These are phyloP conservation scores for Leptinotarsa lineolata DNA, from an alignment of 1,140 invertebrate genomes.

Conservation along the genomic window DNA sequence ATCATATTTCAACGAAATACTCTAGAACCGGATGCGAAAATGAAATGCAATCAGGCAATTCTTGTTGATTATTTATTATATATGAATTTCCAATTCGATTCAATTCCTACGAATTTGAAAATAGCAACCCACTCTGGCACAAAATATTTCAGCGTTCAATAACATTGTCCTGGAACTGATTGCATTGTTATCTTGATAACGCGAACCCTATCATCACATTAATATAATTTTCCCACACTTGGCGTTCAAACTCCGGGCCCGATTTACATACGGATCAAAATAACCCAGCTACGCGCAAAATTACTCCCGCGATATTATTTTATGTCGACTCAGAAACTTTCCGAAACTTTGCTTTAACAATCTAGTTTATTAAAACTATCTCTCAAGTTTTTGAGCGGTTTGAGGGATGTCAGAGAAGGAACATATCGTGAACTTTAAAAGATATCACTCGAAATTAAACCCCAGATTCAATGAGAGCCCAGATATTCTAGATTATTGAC, in stretches of 20 bases:
- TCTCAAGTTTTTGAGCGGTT: not conserved
- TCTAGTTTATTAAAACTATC: constrained; percentile 22
- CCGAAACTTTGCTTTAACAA: constrained; percentile 19
- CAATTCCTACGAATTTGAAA: no score
- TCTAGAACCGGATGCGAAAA: no score
- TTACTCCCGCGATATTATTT: constrained; percentile 17
- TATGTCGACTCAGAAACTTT: constrained; percentile 17
- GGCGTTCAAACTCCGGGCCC: not conserved
- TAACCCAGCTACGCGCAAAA: constrained; percentile 17
- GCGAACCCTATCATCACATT: not conserved
- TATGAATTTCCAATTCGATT: no score
- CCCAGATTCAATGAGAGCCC: no score
- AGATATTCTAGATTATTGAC: no score
- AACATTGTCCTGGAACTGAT: not conserved
- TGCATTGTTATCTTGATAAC: not conserved
- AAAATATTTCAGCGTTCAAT: no score
- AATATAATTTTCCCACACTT: constrained; percentile 8
- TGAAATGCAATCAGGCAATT: no score
- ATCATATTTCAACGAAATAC: no score
- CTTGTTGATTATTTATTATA: no score
- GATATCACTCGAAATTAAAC: not conserved
- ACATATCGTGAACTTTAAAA: not conserved
- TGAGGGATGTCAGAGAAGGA: not conserved
- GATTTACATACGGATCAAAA: constrained; percentile 8
- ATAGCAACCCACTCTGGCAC: no score